These are phyloP conservation scores for Romanomermis culicivorax DNA, from an alignment of 2,888 invertebrate species.

Conservation along the genomic window DNA sequence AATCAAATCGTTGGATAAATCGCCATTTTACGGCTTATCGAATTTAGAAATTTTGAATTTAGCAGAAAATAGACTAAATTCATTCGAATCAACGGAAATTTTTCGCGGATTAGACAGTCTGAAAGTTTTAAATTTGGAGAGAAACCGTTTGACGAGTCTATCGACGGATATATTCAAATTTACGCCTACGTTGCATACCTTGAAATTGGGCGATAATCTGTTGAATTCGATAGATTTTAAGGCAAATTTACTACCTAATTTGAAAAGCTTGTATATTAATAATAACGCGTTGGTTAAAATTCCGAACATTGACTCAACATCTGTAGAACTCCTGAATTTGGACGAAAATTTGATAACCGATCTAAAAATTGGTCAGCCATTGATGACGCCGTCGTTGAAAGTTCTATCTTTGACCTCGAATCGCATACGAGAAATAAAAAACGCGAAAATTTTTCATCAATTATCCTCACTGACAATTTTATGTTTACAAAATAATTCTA, in stretches of 20 bases:
- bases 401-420: constrained; percentile 21
- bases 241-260: constrained; percentile 13
- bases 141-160: constrained; percentile 16
- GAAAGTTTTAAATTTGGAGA: constrained; percentile 20
- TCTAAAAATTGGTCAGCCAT: constrained; percentile 17
- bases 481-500: constrained; percentile 29
- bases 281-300: constrained; percentile 17
- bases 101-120: constrained; percentile 25
- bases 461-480: constrained; percentile 20
- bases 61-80: constrained; percentile 30
- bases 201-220: constrained; percentile 32
- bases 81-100: constrained; percentile 20
- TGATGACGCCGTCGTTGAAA: constrained; percentile 19
- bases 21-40: constrained; percentile 21
- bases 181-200: constrained; percentile 18
- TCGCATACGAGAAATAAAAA: constrained; percentile 14
- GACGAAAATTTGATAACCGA: constrained; percentile 7
- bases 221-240: constrained; percentile 15
- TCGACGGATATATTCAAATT: constrained; percentile 18
- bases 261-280: constrained; percentile 22
- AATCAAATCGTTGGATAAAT: constrained; percentile 21
- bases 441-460: constrained; percentile 13
- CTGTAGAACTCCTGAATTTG: constrained; percentile 7
- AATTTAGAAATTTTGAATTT: constrained; percentile 27
- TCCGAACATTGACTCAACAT: constrained; percentile 1